Conservation (phyloP, 2,113 vertebrate genomes). For the Python bivittatus region DNA sequence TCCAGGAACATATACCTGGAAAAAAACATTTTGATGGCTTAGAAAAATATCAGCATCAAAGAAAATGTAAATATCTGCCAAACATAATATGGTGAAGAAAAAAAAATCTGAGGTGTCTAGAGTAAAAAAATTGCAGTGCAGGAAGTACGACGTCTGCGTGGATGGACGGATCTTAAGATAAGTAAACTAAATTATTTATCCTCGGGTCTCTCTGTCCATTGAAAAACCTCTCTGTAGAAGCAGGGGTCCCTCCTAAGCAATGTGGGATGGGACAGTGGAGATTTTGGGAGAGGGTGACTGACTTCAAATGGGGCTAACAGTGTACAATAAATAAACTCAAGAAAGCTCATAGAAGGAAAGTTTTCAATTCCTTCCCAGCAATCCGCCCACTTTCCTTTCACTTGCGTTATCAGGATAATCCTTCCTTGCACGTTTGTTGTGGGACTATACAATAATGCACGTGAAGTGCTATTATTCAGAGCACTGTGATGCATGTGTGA, state of each 20-base stretch:
- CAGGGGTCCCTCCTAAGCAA: background rate
- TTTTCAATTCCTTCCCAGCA: background rate
- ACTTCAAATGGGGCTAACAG: background rate
- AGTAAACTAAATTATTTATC: background rate
- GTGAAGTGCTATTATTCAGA: background rate
- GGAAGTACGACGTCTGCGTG: background rate
- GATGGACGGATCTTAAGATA: background rate
- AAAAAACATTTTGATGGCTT: slow-evolving; percentile 5
- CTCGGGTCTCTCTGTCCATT: background rate
- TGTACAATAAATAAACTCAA: background rate
- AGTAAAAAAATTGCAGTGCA: background rate
- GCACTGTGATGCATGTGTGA: background rate
- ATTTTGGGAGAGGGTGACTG: background rate
- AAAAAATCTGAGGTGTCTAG: background rate
- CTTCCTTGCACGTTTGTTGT: background rate
- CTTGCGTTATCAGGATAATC: background rate
- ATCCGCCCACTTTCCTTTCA: background rate
- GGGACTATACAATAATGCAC: background rate
- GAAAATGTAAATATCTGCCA: background rate
- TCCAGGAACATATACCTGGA: background rate
- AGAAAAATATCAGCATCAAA: background rate
- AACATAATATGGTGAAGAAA: background rate
- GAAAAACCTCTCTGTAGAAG: background rate
- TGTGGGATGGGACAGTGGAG: background rate
- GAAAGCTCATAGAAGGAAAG: background rate